Evolutionary conservation across 2,797 vertebrate species (phyloP), one percentile per base, ranked within the genome.

Genomic region (Sebastiscus tertius): DNA sequence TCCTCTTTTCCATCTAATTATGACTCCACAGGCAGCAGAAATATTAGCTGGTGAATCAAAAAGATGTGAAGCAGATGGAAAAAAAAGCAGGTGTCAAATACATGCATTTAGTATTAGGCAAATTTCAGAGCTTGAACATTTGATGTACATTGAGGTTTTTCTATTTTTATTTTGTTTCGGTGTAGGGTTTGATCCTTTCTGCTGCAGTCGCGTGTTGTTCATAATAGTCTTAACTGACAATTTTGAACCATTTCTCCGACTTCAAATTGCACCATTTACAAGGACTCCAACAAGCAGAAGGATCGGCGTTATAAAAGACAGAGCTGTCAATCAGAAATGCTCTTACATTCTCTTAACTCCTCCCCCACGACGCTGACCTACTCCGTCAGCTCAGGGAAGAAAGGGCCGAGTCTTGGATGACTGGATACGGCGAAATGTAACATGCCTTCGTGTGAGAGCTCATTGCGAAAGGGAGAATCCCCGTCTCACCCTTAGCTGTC

Each of bases 401-500:
- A 60, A 59, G 52, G 79, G 79, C 63, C 73, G 56, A 61, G 86
- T 85, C 82, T 85, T 91, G 86, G 79, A 82, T 89, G 88, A 83
- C 82, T 90, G 86, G 75, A 81, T 86, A 26, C 88, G 83, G 83
- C 84, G 72, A 91, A 87, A 86, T 84, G 82, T 83, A 85, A 83
- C 90, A 85, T 75, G 77, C 71, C 82, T 74, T 68, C 24, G 62
- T 81, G 77, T 24, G 67, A 83, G 79, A 31, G 62, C 82, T 90
- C 75, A 27, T 77, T 73, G 82, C 85, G 69, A 42, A 42, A 81
- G 82, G 79, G 89, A 92, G 89, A 92, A 90, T 88, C 13, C 92
- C 89, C 72, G 78, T 83, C 81, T 89, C 87, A 82, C 79, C 86
- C 84, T 68, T 49, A 63, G 86, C 87, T 90, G 91, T 92, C 93